These are phyloP conservation scores for Carollia perspicillata DNA, from an alignment of 2,113 vertebrate species.

Conservation along the genomic window DNA sequence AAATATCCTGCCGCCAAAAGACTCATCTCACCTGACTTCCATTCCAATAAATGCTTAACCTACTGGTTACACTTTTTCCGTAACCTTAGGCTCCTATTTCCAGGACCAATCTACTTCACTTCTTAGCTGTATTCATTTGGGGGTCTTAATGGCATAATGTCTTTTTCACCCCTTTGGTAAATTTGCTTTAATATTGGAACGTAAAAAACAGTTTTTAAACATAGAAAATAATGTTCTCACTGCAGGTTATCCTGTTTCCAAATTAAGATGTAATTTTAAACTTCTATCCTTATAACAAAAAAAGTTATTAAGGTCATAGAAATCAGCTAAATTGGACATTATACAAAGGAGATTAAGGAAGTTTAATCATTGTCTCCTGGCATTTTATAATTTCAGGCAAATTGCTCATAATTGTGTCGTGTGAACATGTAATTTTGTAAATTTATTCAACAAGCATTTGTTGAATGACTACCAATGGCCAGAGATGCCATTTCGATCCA, in stretches of 20 bases:
- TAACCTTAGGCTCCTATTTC: slow-evolving; percentile 31
- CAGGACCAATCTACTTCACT: slow-evolving; percentile 1
- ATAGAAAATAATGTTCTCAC: slow-evolving; percentile 28
- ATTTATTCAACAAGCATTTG: not conserved
- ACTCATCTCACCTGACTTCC: slow-evolving; percentile 32
- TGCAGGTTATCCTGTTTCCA: slow-evolving; percentile 24
- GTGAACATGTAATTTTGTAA: not conserved
- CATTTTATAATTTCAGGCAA: not conserved
- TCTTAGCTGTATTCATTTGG: slow-evolving; percentile 13
- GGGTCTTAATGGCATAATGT: not conserved
- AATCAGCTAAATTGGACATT: not conserved
- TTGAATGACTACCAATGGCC: not conserved
- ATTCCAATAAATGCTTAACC: slow-evolving; percentile 52
- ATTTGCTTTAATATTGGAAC: slow-evolving; percentile 3
- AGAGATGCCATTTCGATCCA: not conserved
- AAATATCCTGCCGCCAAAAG: slow-evolving; percentile 21
- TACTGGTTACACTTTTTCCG: slow-evolving; percentile 20
- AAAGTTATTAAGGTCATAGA: not conserved
- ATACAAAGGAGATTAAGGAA: not conserved
- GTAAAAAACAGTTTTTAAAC: slow-evolving; percentile 31
- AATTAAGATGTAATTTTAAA: not conserved
- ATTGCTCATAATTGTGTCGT: not conserved
- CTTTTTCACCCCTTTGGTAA: not conserved
- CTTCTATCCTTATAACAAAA: not conserved
- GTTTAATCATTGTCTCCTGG: not conserved